phyloP scores from a whole-genome alignment of 2,797 vertebrate genomes.

The Simalia tracyae region DNA sequence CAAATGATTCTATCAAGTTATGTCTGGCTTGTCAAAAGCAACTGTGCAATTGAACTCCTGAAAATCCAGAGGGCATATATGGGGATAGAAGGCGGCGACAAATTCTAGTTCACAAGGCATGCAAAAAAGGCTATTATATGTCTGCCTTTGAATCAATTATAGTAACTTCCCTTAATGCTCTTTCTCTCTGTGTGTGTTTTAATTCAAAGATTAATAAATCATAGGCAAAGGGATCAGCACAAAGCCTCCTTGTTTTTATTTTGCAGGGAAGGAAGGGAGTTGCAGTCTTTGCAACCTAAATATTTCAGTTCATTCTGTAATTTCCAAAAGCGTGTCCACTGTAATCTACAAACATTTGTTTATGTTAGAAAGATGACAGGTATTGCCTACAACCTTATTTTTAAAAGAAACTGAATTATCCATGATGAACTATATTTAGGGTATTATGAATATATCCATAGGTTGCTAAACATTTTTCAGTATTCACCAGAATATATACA shows the following conservation, averaged over 20 bases:
- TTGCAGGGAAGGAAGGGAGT: background rate
- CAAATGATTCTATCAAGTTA: constrained; percentile 38
- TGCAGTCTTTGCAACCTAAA: background rate
- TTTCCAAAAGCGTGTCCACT: background rate
- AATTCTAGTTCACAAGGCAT: background rate
- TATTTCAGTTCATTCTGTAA: background rate
- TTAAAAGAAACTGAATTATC: background rate
- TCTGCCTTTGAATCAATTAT: background rate
- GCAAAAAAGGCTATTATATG: background rate
- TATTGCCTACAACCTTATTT: background rate
- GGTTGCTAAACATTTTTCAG: background rate
- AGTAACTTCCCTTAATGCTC: background rate
- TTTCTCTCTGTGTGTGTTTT: background rate
- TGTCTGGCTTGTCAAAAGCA: constrained; percentile 23
- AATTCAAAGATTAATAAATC: background rate
- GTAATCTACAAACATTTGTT: background rate
- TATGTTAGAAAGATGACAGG: background rate
- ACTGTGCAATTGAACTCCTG: constrained; percentile 13
- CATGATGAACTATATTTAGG: background rate
- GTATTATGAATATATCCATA: background rate
- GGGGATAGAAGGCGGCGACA: background rate
- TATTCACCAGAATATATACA: background rate
- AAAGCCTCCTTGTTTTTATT: background rate
- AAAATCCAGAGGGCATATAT: constrained; percentile 28
- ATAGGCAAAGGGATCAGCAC: background rate